A percentile compares a stretch with the other conserved stretches of the same genome.
Conservation (phyloP, 1,140 invertebrate species). For the Uloborus diversus region DNA sequence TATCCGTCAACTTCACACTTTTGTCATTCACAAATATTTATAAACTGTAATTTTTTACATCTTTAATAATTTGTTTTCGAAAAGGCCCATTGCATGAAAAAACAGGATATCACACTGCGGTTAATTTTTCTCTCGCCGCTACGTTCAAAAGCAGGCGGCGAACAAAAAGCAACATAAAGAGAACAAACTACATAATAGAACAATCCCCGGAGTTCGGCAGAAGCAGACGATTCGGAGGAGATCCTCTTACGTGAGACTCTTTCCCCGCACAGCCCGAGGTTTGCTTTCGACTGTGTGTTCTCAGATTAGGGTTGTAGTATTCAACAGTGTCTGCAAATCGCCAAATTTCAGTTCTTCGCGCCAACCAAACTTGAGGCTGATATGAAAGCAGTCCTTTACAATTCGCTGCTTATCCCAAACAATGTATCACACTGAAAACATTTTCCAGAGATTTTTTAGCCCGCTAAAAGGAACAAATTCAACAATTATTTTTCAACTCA, state of each 20-base stretch:
- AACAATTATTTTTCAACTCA: too few relatives aligned
- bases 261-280: slow-evolving; percentile 13
- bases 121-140: background rate
- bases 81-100: too few relatives aligned
- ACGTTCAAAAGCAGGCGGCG: background rate
- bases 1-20: background rate
- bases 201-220: background rate
- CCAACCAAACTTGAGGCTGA: too few relatives aligned
- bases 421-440: too few relatives aligned
- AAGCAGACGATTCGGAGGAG: slow-evolving; percentile 22
- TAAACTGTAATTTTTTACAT: background rate
- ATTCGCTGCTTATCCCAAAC: too few relatives aligned
- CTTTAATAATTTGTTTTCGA: too few relatives aligned
- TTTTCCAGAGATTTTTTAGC: too few relatives aligned
- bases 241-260: background rate
- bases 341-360: too few relatives aligned
- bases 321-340: background rate
- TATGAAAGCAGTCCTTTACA: too few relatives aligned
- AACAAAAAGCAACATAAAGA: background rate
- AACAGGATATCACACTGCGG: too few relatives aligned
- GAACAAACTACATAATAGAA: background rate
- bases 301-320: slow-evolving; percentile 19
- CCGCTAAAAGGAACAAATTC: too few relatives aligned
- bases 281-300: slow-evolving; percentile 40
- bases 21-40: background rate